Evolutionary conservation across 2,888 invertebrate genomes (phyloP).

Genomic region (Luperina nickerlii): DNA sequence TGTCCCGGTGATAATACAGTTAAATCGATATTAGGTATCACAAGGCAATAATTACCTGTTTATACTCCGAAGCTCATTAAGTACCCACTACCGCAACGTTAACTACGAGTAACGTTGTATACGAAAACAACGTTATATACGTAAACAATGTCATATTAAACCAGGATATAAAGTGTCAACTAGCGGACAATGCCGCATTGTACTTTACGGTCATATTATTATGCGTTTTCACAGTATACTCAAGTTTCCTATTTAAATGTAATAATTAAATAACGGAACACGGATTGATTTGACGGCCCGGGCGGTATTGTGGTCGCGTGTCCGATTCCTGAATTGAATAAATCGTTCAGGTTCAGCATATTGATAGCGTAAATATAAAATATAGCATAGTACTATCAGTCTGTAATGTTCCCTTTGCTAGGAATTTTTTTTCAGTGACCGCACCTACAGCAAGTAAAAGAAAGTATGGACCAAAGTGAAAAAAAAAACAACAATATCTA

Average conservation of each 20-base stretch:
- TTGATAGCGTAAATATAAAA: background rate
- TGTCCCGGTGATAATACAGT: background rate
- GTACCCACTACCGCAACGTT: background rate
- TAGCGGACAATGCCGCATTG: background rate
- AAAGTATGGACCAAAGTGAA: background rate
- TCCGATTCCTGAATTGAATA: background rate
- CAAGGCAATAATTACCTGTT: background rate
- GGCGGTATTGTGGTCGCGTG: background rate
- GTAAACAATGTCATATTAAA: constrained; percentile 4
- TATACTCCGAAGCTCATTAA: background rate
- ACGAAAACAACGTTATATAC: background rate
- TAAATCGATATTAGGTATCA: background rate
- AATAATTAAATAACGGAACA: constrained; percentile 5
- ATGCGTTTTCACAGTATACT: background rate
- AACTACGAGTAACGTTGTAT: background rate
- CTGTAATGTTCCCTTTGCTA: no score
- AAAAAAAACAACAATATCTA: background rate
- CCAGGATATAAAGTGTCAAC: constrained; percentile 6
- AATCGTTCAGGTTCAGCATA: background rate
- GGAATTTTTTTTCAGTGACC: background rate
- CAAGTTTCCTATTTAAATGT: constrained; percentile 12
- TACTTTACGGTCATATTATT: background rate
- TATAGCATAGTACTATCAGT: background rate
- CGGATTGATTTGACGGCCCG: constrained; percentile 3
- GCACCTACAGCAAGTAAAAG: background rate